These are phyloP conservation scores for Acromyrmex echinatior DNA, from an alignment of 1,140 invertebrate genomes.

Conservation along the genomic window DNA sequence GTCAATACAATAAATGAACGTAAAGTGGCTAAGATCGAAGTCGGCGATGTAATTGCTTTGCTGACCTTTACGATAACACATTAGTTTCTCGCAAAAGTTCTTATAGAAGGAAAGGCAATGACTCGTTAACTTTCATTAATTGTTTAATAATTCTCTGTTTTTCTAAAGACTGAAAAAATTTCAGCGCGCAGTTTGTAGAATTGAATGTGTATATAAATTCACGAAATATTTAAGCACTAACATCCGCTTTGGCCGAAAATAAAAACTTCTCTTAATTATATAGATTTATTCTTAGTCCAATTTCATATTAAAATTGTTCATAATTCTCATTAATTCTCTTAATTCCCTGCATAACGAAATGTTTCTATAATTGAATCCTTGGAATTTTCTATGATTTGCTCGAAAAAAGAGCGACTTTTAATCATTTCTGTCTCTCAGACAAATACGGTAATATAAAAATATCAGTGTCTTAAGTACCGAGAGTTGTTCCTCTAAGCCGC, in stretches of 20 bases:
- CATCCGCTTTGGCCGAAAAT: too few relatives aligned
- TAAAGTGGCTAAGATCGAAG: slow-evolving; percentile 2
- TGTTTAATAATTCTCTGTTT: slow-evolving; percentile 1
- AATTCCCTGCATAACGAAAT: neutral
- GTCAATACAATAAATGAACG: neutral
- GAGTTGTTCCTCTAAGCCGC: neutral
- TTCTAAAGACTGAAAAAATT: neutral
- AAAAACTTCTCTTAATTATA: too few relatives aligned
- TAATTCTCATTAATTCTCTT: slow-evolving; percentile 2
- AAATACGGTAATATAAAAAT: neutral
- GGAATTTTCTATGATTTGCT: neutral
- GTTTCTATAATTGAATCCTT: neutral
- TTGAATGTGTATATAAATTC: too few relatives aligned
- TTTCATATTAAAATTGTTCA: neutral
- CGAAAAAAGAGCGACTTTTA: neutral
- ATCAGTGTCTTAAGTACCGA: neutral
- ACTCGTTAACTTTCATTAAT: neutral
- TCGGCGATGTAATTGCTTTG: neutral
- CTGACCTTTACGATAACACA: neutral
- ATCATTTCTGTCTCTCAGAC: neutral
- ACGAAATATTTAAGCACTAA: too few relatives aligned
- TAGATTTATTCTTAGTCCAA: too few relatives aligned
- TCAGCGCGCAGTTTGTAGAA: too few relatives aligned
- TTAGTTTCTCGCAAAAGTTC: neutral
- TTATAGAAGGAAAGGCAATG: neutral